Evolutionary conservation across 2,113 vertebrate species (phyloP).

Genomic region (Fregata magnificens): DNA sequence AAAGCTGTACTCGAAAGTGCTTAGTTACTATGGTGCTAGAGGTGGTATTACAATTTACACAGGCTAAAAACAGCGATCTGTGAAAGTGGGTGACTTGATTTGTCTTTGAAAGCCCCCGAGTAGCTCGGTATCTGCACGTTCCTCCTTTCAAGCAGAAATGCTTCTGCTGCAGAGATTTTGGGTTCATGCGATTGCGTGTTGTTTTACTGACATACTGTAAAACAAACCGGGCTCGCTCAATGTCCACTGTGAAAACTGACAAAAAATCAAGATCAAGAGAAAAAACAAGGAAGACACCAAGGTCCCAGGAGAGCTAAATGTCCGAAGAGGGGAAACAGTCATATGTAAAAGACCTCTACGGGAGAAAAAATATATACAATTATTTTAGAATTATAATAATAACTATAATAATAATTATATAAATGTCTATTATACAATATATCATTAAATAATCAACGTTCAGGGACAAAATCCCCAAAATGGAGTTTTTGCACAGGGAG

Average conservation of each 20-base stretch:
- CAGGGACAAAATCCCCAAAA: not conserved
- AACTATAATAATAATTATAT: not conserved
- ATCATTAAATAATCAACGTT: not conserved
- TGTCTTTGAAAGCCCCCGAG: not conserved
- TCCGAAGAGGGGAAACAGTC: not conserved
- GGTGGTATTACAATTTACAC: not conserved
- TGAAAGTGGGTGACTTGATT: not conserved
- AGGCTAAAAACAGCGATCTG: not conserved
- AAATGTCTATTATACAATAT: not conserved
- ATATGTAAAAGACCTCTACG: not conserved
- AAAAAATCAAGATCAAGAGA: not conserved
- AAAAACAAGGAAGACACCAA: not conserved
- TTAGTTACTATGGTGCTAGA: constrained; percentile 18
- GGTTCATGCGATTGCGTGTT: not conserved
- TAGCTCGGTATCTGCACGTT: not conserved
- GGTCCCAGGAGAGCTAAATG: not conserved
- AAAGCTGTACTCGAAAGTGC: not conserved
- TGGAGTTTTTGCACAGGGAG: not conserved
- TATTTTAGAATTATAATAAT: not conserved
- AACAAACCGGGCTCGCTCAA: fast-evolving
- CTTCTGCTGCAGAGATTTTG: not conserved
- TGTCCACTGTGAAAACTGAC: not conserved
- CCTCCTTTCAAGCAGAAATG: not conserved
- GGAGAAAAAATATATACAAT: not conserved
- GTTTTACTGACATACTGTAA: not conserved